Evolutionary conservation across 2,113 vertebrate genomes (phyloP), one percentile per base, ranked within the genome.

Genomic region (Xiphophorus couchianus): DNA sequence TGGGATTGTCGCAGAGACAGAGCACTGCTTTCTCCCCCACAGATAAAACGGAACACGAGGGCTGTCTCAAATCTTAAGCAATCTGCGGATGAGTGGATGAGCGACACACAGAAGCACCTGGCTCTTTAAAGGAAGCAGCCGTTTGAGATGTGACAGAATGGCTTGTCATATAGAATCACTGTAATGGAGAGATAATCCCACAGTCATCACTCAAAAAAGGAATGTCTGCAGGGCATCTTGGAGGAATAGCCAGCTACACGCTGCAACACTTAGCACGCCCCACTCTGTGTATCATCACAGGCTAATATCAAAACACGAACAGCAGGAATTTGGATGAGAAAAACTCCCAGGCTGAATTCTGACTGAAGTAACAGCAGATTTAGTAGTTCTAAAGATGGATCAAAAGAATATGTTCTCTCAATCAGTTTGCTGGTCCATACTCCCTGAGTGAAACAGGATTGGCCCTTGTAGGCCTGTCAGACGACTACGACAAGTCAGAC

Each of bases 61-160:
- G 84, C 87, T 89, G 91, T 90, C 91, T 93, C 87, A 85, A 78
- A 90, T 89, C 89, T 92, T 84, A 37, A 62, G 83, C 90, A 86
- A 84, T 82, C 88, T 88, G 80, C 58, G 61, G 86, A 86, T 90
- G 87, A 25, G 22, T 58, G 51, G 51, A 58, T 91, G 88, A 91
- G 85, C 80, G 83, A 88, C 74, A 69, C 51, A 31, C 80, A 87
- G 82, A 84, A 90, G 87, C 91, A 92, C 89, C 89, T 91, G 90
- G 90, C 85, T 93, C 86, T 92, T 91, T 87, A 92, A 90, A 84
- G 83, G 81, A 85, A 90, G 84, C 86, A 84, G 81, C 74, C 90
- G 61, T 88, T 91, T 89, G 86, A 93, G 84, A 90, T 90, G 84
- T 90, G 90, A 93, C 92, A 91, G 91, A 88, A 89, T 69, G 83